Base-by-base conservation (phyloP, 1,140 invertebrate genomes). In the Papilio xuthus region DNA sequence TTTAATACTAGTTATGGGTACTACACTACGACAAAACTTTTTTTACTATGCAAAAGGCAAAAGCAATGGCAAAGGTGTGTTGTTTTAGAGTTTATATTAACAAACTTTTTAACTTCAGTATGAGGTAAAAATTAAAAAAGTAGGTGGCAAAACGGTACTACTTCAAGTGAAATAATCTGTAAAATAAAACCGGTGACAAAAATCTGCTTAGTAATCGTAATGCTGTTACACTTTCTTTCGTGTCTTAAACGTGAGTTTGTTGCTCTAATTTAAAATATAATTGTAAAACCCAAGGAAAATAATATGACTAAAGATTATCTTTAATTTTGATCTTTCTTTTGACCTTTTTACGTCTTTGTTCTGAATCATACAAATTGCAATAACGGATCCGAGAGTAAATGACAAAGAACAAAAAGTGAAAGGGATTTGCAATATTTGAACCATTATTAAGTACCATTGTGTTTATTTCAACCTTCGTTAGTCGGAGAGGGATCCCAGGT, bases 391-490 rank as follows among this genome's bases (percentile, higher is more conserved):
- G n/a, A n/a, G 18, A 56, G n/a, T 10, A 56, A 56, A n/a, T 3
- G 2, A 56, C 53, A 56, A 20, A 20, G 10, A 26, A 60, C 56
- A 60, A 60, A 60, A 60, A 60, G 56, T 26, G 56, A 60, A 60
- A 60, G 56, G 56, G 56, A 60, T 60, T 60, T 60, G 56, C 56
- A 60, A 20, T 20, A 60, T 13, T 60, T 60, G 56, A 26, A 60
- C 56, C 23, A 60, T 26, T 26, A 60, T 26, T 60, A 26, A 26
- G 23, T 53, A 53, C 50, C 50, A 53, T 53, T 53, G 50, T 53
- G n/a, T 37, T 6, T 37, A 37, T 37, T 37, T 37, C 7, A 37
- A 37, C 32, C 32, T 37, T 0, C 32, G 32, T 0, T 6, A 7
- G 32, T 37, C 32, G 32, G 32, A 37, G 32, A 37, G 32, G 32